phyloP scores from a whole-genome alignment of 92 coral and sea anemone species.

The Siderastrea siderea region DNA sequence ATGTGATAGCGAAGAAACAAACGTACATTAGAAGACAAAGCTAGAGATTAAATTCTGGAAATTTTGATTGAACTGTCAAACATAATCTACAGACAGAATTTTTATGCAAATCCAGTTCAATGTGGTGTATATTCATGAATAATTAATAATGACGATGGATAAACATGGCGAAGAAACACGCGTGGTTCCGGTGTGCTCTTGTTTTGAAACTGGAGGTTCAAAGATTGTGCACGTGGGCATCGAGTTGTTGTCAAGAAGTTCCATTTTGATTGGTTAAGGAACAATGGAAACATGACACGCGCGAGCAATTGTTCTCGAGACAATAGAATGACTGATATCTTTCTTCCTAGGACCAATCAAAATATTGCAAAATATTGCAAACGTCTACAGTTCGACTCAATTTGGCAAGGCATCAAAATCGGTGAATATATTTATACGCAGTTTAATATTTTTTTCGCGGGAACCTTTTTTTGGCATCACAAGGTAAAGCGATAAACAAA shows the following conservation, averaged over 20 bases:
- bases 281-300: slow-evolving; percentile 52
- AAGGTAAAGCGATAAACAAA: slow-evolving; percentile 35
- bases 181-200: slow-evolving; percentile 88
- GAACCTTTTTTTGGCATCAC: slow-evolving; percentile 77
- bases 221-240: slow-evolving; percentile 77
- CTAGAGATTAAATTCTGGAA: slow-evolving; percentile 12
- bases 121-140: slow-evolving; percentile 18
- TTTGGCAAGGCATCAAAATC: slow-evolving; percentile 80
- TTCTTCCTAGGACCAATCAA: slow-evolving; percentile 69
- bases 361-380: slow-evolving; percentile 40
- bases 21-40: not conserved
- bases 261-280: slow-evolving; percentile 72
- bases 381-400: slow-evolving; percentile 34
- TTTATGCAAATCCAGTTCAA: slow-evolving; percentile 32
- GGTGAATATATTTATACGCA: slow-evolving; percentile 79
- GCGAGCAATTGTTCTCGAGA: slow-evolving; percentile 63
- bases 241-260: slow-evolving; percentile 33
- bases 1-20: not conserved
- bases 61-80: slow-evolving; percentile 13
- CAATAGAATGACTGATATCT: slow-evolving; percentile 55
- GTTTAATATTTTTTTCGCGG: slow-evolving; percentile 86
- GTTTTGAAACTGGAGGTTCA: slow-evolving; percentile 69
- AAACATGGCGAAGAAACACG: slow-evolving; percentile 38
- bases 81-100: not conserved
- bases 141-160: slow-evolving; percentile 33